Evolutionary conservation across 2,888 invertebrate species (phyloP), one percentile per base, ranked within the genome.

Genomic region (Malthinus seriepunctatus): DNA sequence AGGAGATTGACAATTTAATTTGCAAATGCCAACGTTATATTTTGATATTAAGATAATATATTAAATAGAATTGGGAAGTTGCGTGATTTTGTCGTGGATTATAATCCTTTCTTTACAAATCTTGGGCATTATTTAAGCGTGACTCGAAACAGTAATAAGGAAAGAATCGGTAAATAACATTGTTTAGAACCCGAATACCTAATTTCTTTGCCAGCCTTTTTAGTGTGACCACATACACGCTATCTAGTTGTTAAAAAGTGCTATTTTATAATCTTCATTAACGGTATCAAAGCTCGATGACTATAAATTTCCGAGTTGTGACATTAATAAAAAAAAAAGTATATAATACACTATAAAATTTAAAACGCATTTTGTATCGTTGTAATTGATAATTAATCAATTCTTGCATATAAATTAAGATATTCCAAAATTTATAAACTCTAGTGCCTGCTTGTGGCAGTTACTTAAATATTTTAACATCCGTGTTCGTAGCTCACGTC

Each of bases 151-250:
- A 10, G 58, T 53, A 53, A 53, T 34, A 51, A 51, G 53, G n/a
- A 23, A 49, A 42, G 58, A 45, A 58, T 58, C 50, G 34, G 48
- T 52, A 53, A 53, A 58, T 53, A 58, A 57, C 52, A 52, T 52
- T 57, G 48, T 57, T 57, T 56, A 56, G 56, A 48, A 37, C 45
- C 37, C 39, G 51, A 46, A 51, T 56, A 56, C 47, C 51, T 52
- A 52, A 52, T 60, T 55, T 54, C 39, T 49, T 23, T 54, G 45
- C 44, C 35, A 39, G 60, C 48, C 51, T 54, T 60, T 56, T 48
- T 47, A 32, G 55, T 56, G 51, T 51, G 56, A 48, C 54, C 51
- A 53, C 60, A 39, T 39, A 53, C 60, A 60, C 60, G 60, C 60
- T 8, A 60, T 60, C 46, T 53, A 10, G 33, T 54, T 59, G 54